A percentile compares a stretch with the other conserved stretches of the same genome.
These are phyloP conservation scores for Stercorarius parasiticus DNA, from an alignment of 2,113 vertebrate genomes.

Conservation along the genomic window DNA sequence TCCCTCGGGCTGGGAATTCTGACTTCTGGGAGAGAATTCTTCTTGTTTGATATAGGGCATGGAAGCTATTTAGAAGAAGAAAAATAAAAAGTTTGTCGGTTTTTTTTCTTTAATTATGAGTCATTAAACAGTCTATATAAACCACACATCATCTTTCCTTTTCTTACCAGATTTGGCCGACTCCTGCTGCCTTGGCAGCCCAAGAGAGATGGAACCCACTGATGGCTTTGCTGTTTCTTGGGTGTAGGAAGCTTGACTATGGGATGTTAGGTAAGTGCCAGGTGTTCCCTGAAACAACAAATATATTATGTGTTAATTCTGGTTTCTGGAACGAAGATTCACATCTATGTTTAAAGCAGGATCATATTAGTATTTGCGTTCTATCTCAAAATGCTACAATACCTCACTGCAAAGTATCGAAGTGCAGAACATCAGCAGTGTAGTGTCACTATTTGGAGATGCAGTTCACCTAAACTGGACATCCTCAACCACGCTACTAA, in stretches of 20 bases:
- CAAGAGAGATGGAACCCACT: conserved; percentile 94
- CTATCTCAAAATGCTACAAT: background rate
- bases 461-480: background rate
- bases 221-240: conserved; percentile 88
- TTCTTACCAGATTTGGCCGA: conserved; percentile 87
- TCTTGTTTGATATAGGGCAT: conserved; percentile 89
- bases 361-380: too few species aligned
- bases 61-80: conserved; percentile 48
- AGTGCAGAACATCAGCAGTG: background rate
- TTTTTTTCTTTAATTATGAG: background rate
- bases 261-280: conserved; percentile 92
- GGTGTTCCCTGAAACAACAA: conserved; percentile 87
- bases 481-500: background rate
- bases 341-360: background rate
- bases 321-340: background rate
- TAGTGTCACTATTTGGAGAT: background rate
- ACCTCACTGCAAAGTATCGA: background rate
- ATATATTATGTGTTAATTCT: background rate
- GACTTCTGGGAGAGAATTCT: conserved; percentile 86
- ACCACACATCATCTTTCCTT: background rate
- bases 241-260: conserved; percentile 84
- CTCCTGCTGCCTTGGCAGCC: conserved; percentile 93
- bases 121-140: background rate
- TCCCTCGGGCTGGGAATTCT: conserved; percentile 84
- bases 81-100: background rate